Percentiles rank a stretch among this genome's conserved stretches.
Evolutionary conservation across 2,888 invertebrate genomes (phyloP).

Genomic region (Panorpa germanica): DNA sequence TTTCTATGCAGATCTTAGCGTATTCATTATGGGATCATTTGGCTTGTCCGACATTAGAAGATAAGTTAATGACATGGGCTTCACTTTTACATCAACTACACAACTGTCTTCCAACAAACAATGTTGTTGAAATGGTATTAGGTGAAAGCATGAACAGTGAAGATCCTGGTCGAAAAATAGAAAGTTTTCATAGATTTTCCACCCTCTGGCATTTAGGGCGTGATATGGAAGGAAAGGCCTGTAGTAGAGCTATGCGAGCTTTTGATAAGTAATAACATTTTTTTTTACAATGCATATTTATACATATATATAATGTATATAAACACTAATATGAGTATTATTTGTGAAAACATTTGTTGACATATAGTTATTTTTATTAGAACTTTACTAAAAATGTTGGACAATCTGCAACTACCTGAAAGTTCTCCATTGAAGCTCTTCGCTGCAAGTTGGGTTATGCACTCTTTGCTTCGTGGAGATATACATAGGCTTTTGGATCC

Average conservation of each 20-base stretch:
- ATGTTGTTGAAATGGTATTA: constrained; percentile 51
- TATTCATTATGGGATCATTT: constrained; percentile 54
- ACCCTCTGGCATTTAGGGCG: constrained; percentile 61
- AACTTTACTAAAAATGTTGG: constrained; percentile 52
- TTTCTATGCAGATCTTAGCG: constrained; percentile 32
- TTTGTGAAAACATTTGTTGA: constrained; percentile 2
- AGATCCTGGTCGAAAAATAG: constrained; percentile 18
- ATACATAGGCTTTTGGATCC: constrained; percentile 61
- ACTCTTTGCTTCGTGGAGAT: constrained; percentile 55
- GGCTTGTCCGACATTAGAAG: constrained; percentile 31
- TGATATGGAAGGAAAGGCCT: constrained; percentile 37
- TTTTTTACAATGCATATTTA: constrained; percentile 4
- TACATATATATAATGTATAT: not conserved
- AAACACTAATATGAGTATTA: constrained; percentile 9
- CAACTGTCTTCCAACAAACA: constrained; percentile 37
- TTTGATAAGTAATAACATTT: constrained; percentile 34
- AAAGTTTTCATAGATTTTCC: constrained; percentile 41
- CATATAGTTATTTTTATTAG: constrained; percentile 24
- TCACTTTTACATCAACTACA: constrained; percentile 62
- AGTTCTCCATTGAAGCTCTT: constrained; percentile 38
- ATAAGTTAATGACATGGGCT: constrained; percentile 38
- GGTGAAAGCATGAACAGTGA: constrained; percentile 23
- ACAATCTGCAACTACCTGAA: constrained; percentile 38
- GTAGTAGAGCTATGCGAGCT: constrained; percentile 26
- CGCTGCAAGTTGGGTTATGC: constrained; percentile 58